Evolutionary conservation across 1,140 invertebrate genomes (phyloP).

Genomic region (Lanistes nyassanus): DNA sequence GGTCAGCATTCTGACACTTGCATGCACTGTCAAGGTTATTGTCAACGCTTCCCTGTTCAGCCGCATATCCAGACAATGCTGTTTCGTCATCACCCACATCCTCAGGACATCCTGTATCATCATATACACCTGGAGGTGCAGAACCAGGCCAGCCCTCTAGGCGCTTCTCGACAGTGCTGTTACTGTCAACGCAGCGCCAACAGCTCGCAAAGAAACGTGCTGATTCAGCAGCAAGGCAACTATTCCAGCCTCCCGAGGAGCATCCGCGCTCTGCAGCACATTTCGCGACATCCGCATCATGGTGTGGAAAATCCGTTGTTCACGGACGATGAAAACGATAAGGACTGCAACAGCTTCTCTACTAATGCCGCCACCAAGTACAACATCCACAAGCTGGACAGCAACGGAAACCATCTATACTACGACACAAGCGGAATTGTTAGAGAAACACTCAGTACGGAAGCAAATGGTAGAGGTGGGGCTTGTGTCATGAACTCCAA

Average conservation of each 20-base stretch:
- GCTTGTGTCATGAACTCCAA: neutral
- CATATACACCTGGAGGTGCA: neutral
- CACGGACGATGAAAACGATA: neutral
- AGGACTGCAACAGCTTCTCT: neutral
- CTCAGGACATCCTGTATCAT: neutral
- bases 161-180: no score
- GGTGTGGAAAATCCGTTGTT: constrained; percentile 23
- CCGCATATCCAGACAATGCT: neutral
- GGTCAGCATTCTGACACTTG: neutral
- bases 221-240: neutral
- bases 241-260: neutral
- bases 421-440: neutral
- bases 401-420: neutral
- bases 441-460: neutral
- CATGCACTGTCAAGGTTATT: neutral
- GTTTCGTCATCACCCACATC: neutral
- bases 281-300: neutral
- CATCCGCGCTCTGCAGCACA: no score
- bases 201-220: neutral
- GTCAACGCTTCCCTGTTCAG: neutral
- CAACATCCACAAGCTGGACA: neutral
- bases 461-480: neutral
- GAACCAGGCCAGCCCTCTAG: neutral
- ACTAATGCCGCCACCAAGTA: neutral
- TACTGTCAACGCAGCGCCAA: no score